Percentiles rank a stretch among this genome's conserved stretches.
Conservation (phyloP, 2,113 vertebrate species). For the Oenanthe melanoleuca region DNA sequence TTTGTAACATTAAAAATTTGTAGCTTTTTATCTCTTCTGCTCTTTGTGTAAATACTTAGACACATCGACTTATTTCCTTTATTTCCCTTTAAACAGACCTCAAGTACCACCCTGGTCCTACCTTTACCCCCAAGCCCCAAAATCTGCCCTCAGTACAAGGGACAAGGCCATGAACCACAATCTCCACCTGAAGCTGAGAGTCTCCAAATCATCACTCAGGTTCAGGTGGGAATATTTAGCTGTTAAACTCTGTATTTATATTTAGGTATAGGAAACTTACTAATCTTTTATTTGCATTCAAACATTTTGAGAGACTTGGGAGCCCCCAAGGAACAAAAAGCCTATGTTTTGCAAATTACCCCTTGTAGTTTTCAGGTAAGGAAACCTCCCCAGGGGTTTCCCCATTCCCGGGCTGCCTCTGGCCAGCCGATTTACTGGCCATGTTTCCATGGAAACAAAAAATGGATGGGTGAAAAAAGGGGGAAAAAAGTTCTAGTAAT, state of each 20-base stretch:
- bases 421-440: background rate
- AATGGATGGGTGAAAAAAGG: background rate
- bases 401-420: background rate
- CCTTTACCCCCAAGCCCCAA: background rate
- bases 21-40: background rate
- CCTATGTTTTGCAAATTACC: slow-evolving; percentile 41
- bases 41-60: background rate
- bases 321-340: background rate
- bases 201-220: background rate
- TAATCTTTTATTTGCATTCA: background rate
- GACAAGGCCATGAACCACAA: background rate
- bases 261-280: background rate
- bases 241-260: background rate
- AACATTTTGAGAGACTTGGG: background rate
- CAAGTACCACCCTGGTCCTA: background rate
- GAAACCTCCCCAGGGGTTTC: background rate
- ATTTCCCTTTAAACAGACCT: fast-evolving
- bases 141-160: background rate
- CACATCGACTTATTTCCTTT: fast-evolving
- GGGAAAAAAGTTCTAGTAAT: background rate
- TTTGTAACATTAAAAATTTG: background rate
- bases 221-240: background rate
- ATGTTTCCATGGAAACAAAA: slow-evolving; percentile 35
- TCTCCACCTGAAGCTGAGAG: background rate
- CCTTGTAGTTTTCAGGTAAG: slow-evolving; percentile 32